Evolutionary conservation across 2,888 invertebrate species (phyloP), one percentile per base, ranked within the genome.

Genomic region (Amphimallon solstitiale): DNA sequence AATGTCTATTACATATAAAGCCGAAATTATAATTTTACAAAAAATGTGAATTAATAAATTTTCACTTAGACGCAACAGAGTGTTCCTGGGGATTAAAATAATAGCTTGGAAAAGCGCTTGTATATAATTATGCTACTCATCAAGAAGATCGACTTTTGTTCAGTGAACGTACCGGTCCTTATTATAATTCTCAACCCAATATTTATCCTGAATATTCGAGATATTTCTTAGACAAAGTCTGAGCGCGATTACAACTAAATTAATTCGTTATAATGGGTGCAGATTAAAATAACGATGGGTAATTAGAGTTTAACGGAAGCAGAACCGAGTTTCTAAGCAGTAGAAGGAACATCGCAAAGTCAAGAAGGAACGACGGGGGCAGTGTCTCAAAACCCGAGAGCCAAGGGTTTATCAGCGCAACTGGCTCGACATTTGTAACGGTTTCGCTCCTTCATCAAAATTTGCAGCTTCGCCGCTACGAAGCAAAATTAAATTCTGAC

Each of bases 261-360:
- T 71, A 72, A 70, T 69, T 70, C 65, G 64, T 63, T 68, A 70
- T 72, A 72, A 72, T 69, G 70, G 67, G 46, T 45, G 49, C 49
- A 70, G 72, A 75, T 76, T 76, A 76, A 74, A 73, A 73, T 74
- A 75, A 76, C 71, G 74, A 73, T 71, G 63, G 38, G 45, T 45
- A 59, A 59, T 59, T 59, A 59, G 56, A 43, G 43, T 34, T 59
- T 59, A 59, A 45, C 45, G 56, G 56, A 59, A 59, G 43, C 38
- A 59, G 43, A 43, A 45, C 43, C 15, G 43, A 59, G 15, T 59
- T 29, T 15, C 43, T 15, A 29, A 59, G 40, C 43, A 43, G 56
- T 23, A 15, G 43, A 29, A 29, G 34, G 29, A 59, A 43, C 43
- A 43, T 23, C 56, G 56, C 43, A 29, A 59, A 59, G 43, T 43